phyloP scores from a whole-genome alignment of 2,888 invertebrate genomes.

The Cacoxenus indagator region DNA sequence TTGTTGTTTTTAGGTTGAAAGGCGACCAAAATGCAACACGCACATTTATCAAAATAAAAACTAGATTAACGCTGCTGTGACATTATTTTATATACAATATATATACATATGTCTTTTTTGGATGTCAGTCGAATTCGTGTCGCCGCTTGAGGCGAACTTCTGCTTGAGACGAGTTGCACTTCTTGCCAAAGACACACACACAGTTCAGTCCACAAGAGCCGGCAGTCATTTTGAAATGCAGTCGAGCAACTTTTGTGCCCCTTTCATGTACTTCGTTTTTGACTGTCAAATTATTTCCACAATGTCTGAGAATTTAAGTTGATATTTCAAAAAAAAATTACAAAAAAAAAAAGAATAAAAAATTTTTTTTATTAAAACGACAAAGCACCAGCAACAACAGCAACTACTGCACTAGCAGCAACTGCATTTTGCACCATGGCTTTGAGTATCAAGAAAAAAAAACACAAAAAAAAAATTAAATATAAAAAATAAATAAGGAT shows the following conservation, averaged over 20 bases:
- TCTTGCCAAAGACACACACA: background rate
- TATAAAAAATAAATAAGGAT: background rate
- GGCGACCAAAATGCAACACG: no score
- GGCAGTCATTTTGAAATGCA: conserved; percentile 34
- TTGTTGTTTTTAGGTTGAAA: no score
- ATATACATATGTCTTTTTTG: no score
- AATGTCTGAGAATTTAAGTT: conserved; percentile 55
- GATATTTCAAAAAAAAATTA: conserved; percentile 26
- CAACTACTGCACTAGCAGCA: conserved; percentile 32
- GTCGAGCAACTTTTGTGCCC: conserved; percentile 53
- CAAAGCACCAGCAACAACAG: conserved; percentile 36
- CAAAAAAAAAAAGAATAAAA: conserved; percentile 15
- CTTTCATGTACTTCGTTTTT: background rate
- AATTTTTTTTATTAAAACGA: no score
- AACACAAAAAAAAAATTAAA: no score
- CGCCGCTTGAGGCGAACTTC: no score
- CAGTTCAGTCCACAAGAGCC: background rate
- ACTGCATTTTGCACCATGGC: conserved; percentile 20
- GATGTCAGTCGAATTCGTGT: no score
- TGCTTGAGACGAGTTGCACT: no score
- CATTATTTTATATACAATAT: no score
- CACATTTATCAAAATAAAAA: no score
- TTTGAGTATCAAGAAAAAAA: background rate
- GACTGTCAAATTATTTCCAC: conserved; percentile 52
- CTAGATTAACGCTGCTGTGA: no score